These are phyloP conservation scores for Diachasma alloeum DNA, from an alignment of 1,140 invertebrate genomes.

Conservation along the genomic window DNA sequence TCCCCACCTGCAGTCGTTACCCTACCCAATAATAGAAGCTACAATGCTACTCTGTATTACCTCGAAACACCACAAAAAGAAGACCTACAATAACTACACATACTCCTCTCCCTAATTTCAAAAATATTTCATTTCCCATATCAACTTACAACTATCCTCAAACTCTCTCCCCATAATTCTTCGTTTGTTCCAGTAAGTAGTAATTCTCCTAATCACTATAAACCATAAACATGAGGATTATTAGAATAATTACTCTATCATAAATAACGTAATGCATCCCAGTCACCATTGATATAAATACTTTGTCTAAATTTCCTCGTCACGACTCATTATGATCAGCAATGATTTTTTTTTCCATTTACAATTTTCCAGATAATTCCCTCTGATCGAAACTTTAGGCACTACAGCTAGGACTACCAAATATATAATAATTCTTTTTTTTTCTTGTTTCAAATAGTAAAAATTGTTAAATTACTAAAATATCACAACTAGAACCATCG, in stretches of 20 bases:
- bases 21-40: not conserved
- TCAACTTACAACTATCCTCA: conserved; percentile 46
- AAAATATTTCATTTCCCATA: conserved; percentile 59
- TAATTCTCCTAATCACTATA: conserved; percentile 33
- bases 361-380: not conserved
- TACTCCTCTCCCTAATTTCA: conserved; percentile 48
- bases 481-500: conserved; percentile 65
- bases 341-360: conserved; percentile 10
- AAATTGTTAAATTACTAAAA: conserved; percentile 56
- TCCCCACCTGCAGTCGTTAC: not conserved
- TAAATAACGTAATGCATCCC: conserved; percentile 8
- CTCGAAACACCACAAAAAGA: not conserved
- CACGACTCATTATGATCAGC: not conserved
- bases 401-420: conserved; percentile 3
- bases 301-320: conserved; percentile 1
- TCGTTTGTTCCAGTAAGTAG: conserved; percentile 35
- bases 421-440: conserved; percentile 22
- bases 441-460: conserved; percentile 21
- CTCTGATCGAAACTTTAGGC: not conserved
- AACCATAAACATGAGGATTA: conserved; percentile 45
- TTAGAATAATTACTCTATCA: conserved; percentile 12
- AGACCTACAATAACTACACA: not conserved
- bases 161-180: conserved; percentile 27
- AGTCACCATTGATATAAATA: conserved; percentile 12
- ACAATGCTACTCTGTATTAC: too few relatives aligned